Evolutionary conservation across 1,140 invertebrate genomes (phyloP).

Genomic region (Palaemon carinicauda): DNA sequence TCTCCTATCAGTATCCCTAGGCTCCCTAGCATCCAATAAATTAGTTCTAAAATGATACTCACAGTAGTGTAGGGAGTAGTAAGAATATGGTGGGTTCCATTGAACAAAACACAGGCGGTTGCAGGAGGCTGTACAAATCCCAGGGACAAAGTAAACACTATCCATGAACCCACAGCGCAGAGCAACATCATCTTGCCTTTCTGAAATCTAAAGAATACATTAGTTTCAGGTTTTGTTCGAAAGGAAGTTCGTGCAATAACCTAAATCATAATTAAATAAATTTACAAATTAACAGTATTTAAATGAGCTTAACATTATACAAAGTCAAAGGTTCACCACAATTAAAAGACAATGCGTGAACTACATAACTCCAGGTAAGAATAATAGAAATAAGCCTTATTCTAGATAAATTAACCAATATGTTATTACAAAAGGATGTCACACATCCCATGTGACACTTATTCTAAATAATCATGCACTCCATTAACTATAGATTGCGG

Average conservation of each 20-base stretch:
- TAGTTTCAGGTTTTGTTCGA: not conserved
- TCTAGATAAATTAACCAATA: too few species aligned
- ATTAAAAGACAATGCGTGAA: too few species aligned
- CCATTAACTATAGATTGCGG: not conserved
- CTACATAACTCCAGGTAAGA: too few species aligned
- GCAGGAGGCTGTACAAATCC: slow-evolving; percentile 94
- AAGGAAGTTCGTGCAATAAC: not conserved
- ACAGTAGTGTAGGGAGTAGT: slow-evolving; percentile 53
- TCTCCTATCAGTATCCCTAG: too few species aligned
- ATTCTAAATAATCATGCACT: too few species aligned
- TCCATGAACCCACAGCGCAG: slow-evolving; percentile 92
- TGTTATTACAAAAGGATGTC: too few species aligned
- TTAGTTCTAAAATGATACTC: not conserved
- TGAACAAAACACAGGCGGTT: slow-evolving; percentile 83
- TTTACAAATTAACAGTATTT: too few species aligned
- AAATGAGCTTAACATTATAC: too few species aligned
- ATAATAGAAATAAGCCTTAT: too few species aligned
- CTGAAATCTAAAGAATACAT: slow-evolving; percentile 72
- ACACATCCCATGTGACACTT: too few species aligned
- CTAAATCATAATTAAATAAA: not conserved
- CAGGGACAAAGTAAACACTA: slow-evolving; percentile 93
- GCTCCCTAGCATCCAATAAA: not conserved
- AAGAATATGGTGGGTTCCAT: slow-evolving; percentile 71
- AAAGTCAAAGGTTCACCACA: too few species aligned
- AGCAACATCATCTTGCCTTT: slow-evolving; percentile 88